phyloP scores from a whole-genome alignment of 1,140 invertebrate genomes.

The Hycleus phaleratus region DNA sequence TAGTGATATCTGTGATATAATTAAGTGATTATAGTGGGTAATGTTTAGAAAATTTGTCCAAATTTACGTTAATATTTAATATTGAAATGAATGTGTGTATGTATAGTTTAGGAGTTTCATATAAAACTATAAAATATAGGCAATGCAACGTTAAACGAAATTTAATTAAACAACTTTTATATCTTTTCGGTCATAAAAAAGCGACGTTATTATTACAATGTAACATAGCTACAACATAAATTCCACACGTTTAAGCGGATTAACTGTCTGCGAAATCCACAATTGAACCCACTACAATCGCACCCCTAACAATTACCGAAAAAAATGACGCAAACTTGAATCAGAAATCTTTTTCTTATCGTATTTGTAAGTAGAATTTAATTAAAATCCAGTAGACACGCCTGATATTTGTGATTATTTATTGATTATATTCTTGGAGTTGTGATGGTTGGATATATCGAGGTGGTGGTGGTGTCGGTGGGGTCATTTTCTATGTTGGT shows the following conservation, averaged over 20 bases:
- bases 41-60: no score
- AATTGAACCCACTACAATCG: not conserved
- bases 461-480: not conserved
- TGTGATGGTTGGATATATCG: not conserved
- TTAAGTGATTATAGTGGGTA: no score
- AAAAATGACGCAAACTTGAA: no score
- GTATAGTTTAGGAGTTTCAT: slow-evolving; percentile 16
- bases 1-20: no score
- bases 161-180: slow-evolving; percentile 39
- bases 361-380: no score
- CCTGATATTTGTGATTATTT: no score
- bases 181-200: slow-evolving; percentile 32
- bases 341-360: no score
- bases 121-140: slow-evolving; percentile 35
- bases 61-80: no score
- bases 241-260: slow-evolving; percentile 26
- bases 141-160: slow-evolving; percentile 37
- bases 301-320: no score
- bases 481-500: not conserved
- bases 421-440: no score
- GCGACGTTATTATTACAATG: slow-evolving; percentile 35
- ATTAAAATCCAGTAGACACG: no score
- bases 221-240: slow-evolving; percentile 33
- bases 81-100: no score
- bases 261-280: slow-evolving; percentile 14